phyloP scores from a whole-genome alignment of 2,797 vertebrate genomes.

The Rhabdophis nuchalis region DNA sequence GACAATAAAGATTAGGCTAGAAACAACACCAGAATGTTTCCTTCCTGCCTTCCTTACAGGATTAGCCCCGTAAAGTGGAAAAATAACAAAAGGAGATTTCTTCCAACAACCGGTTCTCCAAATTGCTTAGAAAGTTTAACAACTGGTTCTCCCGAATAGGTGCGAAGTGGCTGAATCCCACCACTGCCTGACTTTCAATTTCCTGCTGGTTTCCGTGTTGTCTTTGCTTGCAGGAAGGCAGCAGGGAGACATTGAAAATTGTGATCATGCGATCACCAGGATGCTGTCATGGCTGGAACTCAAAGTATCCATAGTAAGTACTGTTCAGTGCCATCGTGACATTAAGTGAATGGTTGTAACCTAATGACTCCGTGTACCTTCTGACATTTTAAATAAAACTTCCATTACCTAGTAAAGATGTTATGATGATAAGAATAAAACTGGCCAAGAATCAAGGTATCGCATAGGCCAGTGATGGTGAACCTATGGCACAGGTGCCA shows the following conservation, averaged over 20 bases:
- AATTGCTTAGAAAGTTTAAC: no score
- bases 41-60: no score
- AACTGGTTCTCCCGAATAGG: no score
- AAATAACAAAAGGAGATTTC: no score
- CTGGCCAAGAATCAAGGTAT: neutral
- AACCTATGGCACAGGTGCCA: no score
- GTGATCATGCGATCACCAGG: neutral
- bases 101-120: no score
- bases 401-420: neutral
- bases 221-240: neutral
- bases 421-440: neutral
- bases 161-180: no score
- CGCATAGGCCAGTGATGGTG: no score
- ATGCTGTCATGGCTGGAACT: neutral
- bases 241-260: neutral
- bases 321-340: neutral
- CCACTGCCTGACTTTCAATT: neutral
- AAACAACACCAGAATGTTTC: no score
- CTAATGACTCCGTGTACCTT: neutral
- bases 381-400: neutral
- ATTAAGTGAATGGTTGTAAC: neutral
- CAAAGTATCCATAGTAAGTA: neutral
- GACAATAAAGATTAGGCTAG: no score
- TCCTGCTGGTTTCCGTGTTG: neutral
- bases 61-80: no score